Evolutionary conservation across 2,888 invertebrate species (phyloP).

Genomic region (Polyommatus iphigenia): DNA sequence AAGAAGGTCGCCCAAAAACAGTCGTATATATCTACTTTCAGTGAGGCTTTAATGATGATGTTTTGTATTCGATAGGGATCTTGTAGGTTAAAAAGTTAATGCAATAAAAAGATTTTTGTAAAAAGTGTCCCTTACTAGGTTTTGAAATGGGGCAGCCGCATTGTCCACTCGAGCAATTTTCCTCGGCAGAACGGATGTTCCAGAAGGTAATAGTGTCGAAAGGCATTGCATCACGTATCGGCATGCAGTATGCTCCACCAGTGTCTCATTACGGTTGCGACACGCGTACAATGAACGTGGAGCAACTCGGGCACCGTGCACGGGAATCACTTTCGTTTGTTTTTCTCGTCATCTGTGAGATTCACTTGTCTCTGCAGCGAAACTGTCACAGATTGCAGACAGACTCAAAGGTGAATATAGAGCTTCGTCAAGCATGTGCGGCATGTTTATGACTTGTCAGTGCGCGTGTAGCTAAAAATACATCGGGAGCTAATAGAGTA

Average conservation of each 20-base stretch:
- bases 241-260: conserved; percentile 11
- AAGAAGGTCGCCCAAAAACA: too few species aligned
- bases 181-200: background rate
- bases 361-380: background rate
- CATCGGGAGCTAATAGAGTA: too few species aligned
- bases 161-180: background rate
- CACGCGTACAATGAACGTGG: conserved; percentile 1
- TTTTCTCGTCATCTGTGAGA: background rate
- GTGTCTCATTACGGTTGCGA: conserved; percentile 19
- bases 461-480: too few species aligned
- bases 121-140: too few species aligned
- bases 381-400: background rate
- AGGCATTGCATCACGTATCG: conserved; percentile 7
- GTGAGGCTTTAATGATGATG: too few species aligned
- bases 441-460: too few species aligned
- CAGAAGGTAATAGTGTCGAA: conserved; percentile 16
- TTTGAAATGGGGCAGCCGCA: too few species aligned
- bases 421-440: background rate
- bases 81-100: too few species aligned
- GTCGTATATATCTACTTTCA: too few species aligned
- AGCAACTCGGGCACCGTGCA: conserved; percentile 5
- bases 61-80: too few species aligned
- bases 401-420: too few species aligned
- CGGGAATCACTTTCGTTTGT: background rate
- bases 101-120: too few species aligned